Base-by-base conservation (phyloP, 2,797 vertebrate species). In the Protonibea diacanthus region DNA sequence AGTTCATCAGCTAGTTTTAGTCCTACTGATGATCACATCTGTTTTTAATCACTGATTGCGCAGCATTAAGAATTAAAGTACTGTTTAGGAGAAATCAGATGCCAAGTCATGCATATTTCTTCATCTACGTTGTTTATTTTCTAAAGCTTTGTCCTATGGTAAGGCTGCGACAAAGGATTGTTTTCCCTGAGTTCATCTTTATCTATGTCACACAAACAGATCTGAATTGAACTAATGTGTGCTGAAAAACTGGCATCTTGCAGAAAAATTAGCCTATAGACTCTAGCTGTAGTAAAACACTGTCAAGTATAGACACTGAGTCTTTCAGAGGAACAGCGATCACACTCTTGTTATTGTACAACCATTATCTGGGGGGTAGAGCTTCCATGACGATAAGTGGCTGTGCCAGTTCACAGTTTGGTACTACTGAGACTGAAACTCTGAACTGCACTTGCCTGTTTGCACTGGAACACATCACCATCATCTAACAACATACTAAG, bases 321-420 rank as follows among this genome's bases (percentile, higher is more conserved):
- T 44, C 64, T 76, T 82, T 80, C 58, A 80, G 45, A 42, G 11
- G 44, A 5, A 71, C 40, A 71, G 64, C 71, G 66, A 77, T 61
- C 59, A 48, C 57, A 63, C 60, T 78, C 68, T n/a, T 64, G 69
- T 73, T 80, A 42, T 60, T 78, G 42, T 71, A 40, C 59, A 81
- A 74, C 55, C 20, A 67, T 56, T 53, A 63, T 79, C 48, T 65
- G 44, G 47, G 21, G 23, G 42, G 15, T 48, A 45, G 63, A 64
- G 44, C 61, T 29, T 71, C 59, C 44, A 53, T 33, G 60, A 62
- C 20, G 38, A 78, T 76, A 29, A 59, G 63, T 51, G 23, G 45
- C n/a, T 42, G 72, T 55, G 51, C 23, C 29, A 55, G 58, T 60
- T 81, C 49, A 78, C 33, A 38, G 20, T 60, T 33, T 55, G 40